These are phyloP conservation scores for Pitta sordida DNA, from an alignment of 2,113 vertebrate genomes.

Conservation along the genomic window DNA sequence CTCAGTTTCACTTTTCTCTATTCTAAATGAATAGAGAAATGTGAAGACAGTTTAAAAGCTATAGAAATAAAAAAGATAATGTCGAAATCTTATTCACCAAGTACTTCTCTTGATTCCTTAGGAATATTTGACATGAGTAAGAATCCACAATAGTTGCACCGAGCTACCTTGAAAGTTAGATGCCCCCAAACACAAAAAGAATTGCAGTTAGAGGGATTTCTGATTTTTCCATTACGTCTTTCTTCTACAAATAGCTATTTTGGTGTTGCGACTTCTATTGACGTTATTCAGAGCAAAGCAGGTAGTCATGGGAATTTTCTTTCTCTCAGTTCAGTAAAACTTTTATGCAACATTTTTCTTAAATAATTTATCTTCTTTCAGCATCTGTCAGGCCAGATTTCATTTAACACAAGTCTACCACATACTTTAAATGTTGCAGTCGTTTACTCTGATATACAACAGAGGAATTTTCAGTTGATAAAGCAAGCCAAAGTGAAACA, in stretches of 20 bases:
- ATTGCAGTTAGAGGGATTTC: background rate
- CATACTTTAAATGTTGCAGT: conserved; percentile 39
- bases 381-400: conserved; percentile 60
- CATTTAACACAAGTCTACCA: conserved; percentile 46
- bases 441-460: background rate
- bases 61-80: background rate
- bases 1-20: background rate
- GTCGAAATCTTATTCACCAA: background rate
- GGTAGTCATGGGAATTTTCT: conserved; percentile 44
- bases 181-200: background rate
- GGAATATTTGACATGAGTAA: background rate
- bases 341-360: conserved; percentile 55
- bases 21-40: background rate
- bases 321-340: conserved; percentile 38
- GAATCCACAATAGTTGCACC: background rate
- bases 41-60: background rate
- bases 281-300: conserved; percentile 24
- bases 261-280: background rate
- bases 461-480: conserved; percentile 9
- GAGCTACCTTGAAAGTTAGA: background rate
- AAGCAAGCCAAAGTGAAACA: background rate
- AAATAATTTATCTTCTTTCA: conserved; percentile 63
- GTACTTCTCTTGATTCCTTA: background rate
- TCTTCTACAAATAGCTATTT: conserved; percentile 17
- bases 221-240: conserved; percentile 3